These are phyloP conservation scores for Rotaria sp. DNA, from an alignment of 2,888 invertebrate genomes.

Conservation along the genomic window DNA sequence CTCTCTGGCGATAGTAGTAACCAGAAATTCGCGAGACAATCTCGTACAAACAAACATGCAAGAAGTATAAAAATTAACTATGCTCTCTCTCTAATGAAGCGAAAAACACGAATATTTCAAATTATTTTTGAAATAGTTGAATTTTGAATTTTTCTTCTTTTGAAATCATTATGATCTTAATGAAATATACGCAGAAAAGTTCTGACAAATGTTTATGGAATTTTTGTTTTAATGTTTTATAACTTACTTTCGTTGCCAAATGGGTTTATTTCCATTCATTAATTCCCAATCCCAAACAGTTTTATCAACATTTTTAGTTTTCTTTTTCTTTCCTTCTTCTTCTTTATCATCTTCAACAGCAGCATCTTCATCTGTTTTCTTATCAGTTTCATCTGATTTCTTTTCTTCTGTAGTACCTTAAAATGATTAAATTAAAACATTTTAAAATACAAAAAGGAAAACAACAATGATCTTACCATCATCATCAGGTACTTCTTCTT, in stretches of 20 bases:
- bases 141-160: no score
- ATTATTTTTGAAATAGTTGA: no score
- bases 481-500: conserved; percentile 76
- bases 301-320: conserved; percentile 59
- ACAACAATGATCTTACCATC: conserved; percentile 62
- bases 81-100: no score
- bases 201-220: no score
- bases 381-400: background rate
- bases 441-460: no score
- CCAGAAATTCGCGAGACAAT: no score
- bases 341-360: conserved; percentile 58
- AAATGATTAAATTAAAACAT: background rate
- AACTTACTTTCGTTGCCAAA: conserved; percentile 81
- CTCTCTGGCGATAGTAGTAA: no score
- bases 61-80: no score
- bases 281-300: conserved; percentile 75
- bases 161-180: no score
- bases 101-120: no score
- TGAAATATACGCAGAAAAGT: no score
- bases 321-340: conserved; percentile 65
- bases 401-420: background rate
- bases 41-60: no score
- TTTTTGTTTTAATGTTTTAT: background rate
- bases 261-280: conserved; percentile 92
- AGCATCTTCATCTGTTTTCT: conserved; percentile 38